A percentile compares a stretch with the other conserved stretches of the same genome.
Conservation (phyloP, 2,797 vertebrate genomes). For the Pangasius krempfi region DNA sequence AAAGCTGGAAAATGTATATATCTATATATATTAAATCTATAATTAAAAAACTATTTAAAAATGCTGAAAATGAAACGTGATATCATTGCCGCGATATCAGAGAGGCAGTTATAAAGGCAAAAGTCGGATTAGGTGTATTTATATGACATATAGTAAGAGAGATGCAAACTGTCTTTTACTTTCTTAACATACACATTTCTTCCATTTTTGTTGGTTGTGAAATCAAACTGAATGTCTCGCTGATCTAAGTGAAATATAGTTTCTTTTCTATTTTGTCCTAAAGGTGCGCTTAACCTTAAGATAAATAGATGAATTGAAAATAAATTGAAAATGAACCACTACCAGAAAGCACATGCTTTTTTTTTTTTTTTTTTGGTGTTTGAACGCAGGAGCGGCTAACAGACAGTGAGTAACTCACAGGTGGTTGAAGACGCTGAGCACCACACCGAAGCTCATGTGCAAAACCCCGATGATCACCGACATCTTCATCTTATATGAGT, state of each 20-base stretch:
- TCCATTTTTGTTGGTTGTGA: too few species aligned
- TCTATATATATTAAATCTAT: too few species aligned
- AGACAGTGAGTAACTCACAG: slow-evolving; percentile 79
- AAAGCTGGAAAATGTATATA: too few species aligned
- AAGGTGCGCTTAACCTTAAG: background rate
- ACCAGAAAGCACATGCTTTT: background rate
- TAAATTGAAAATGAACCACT: background rate
- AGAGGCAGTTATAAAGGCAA: too few species aligned
- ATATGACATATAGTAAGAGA: background rate
- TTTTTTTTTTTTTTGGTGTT: too few species aligned
- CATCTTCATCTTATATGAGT: slow-evolving; percentile 99
- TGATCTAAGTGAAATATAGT: background rate
- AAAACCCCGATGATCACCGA: slow-evolving; percentile 90
- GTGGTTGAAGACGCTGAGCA: slow-evolving; percentile 92
- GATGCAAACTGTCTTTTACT: too few species aligned
- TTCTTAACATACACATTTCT: too few species aligned
- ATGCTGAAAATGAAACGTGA: too few species aligned
- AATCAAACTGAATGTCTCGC: background rate
- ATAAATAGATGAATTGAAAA: background rate
- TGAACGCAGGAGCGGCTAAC: background rate
- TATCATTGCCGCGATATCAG: too few species aligned
- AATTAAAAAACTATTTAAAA: too few species aligned
- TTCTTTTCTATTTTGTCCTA: background rate
- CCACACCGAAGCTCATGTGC: slow-evolving; percentile 94
- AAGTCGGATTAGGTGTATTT: background rate